A percentile compares a stretch with the other conserved stretches of the same genome.
phyloP scores from a whole-genome alignment of 1,140 invertebrate genomes.

The Trichonephila clavata region DNA sequence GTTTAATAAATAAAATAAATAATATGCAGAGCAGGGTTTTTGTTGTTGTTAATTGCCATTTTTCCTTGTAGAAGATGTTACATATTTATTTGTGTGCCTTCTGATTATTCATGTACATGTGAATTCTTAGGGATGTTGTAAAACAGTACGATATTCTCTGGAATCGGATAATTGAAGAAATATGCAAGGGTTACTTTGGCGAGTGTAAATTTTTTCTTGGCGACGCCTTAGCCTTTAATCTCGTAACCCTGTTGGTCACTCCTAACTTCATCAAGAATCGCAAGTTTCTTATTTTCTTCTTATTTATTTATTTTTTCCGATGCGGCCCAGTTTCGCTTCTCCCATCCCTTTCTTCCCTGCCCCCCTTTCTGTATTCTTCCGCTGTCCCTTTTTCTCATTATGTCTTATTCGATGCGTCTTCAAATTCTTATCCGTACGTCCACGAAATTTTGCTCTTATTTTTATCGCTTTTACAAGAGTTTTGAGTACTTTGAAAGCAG shows the following conservation, averaged over 20 bases:
- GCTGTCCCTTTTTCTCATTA: conserved; percentile 64
- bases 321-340: too few relatives aligned
- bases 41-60: too few relatives aligned
- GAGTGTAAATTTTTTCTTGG: conserved; percentile 23
- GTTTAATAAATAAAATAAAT: too few relatives aligned
- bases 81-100: too few relatives aligned
- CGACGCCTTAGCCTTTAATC: conserved; percentile 45
- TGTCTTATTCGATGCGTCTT: conserved; percentile 67
- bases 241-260: conserved; percentile 61
- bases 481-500: conserved; percentile 75
- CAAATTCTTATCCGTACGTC: conserved; percentile 55
- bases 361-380: conserved; percentile 35
- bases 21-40: too few relatives aligned
- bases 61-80: too few relatives aligned
- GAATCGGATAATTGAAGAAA: too few relatives aligned
- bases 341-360: neutral
- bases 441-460: conserved; percentile 65
- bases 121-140: too few relatives aligned
- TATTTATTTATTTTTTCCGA: conserved; percentile 31
- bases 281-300: conserved; percentile 57
- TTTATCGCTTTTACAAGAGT: conserved; percentile 68
- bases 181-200: neutral
- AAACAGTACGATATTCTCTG: too few relatives aligned
- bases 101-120: too few relatives aligned
- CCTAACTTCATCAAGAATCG: conserved; percentile 69